Conservation (phyloP, 1,140 invertebrate species). For the Vollenhovia emeryi region DNA sequence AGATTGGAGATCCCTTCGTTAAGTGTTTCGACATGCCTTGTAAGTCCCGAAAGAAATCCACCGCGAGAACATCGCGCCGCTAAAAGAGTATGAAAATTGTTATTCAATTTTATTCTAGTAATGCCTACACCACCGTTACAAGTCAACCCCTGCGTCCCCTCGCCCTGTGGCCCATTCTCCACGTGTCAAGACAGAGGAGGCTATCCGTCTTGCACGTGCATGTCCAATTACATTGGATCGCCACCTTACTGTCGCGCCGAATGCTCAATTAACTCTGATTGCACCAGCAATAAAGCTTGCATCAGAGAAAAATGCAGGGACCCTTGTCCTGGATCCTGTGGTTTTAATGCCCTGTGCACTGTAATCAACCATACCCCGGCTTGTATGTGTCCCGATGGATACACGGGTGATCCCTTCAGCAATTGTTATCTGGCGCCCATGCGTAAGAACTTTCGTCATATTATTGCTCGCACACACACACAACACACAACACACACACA, state of each 20-base stretch:
- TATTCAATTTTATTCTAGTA: conserved; percentile 47
- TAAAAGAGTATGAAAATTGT: not conserved
- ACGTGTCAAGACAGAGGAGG: conserved; percentile 86
- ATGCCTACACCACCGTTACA: conserved; percentile 45
- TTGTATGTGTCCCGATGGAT: conserved; percentile 87
- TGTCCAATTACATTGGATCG: conserved; percentile 87
- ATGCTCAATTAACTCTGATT: conserved; percentile 91
- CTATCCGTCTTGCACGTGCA: conserved; percentile 86
- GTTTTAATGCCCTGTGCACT: conserved; percentile 87
- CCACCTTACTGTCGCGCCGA: conserved; percentile 91
- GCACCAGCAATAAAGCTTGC: conserved; percentile 89
- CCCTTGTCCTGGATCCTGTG: conserved; percentile 91
- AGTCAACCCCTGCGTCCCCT: conserved; percentile 84
- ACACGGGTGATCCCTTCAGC: conserved; percentile 87
- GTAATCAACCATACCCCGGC: conserved; percentile 86
- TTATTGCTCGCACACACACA: not conserved
- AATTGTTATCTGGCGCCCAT: conserved; percentile 85
- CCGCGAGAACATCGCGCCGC: not conserved
- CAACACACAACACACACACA: too few species aligned
- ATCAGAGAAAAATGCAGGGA: conserved; percentile 90
- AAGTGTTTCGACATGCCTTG: conserved; percentile 83
- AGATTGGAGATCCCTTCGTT: conserved; percentile 86
- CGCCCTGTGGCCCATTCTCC: conserved; percentile 87
- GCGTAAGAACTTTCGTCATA: conserved; percentile 58
- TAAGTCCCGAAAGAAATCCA: conserved; percentile 78